These are phyloP conservation scores for Dynastes maya DNA, from an alignment of 2,888 invertebrate genomes.

Conservation along the genomic window DNA sequence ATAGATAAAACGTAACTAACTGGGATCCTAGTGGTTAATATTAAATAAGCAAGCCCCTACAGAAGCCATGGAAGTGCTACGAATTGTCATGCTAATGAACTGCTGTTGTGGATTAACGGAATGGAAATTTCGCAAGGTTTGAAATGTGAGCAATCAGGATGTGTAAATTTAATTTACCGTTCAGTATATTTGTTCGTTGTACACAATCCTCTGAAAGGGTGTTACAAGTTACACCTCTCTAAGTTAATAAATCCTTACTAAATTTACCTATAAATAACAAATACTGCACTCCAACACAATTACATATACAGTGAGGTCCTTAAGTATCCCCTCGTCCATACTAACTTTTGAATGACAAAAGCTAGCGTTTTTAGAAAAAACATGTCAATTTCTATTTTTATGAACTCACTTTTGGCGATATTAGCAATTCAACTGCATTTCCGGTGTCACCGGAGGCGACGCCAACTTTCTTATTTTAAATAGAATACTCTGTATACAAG, in stretches of 20 bases:
- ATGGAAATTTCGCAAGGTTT: slow-evolving; percentile 21
- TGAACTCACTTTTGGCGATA: too few relatives aligned
- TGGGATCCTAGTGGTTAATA: not conserved
- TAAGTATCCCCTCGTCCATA: too few relatives aligned
- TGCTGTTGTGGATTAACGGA: slow-evolving; percentile 21
- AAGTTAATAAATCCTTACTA: slow-evolving; percentile 14
- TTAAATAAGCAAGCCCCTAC: not conserved
- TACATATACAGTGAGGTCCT: too few relatives aligned
- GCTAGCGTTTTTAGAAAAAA: too few relatives aligned
- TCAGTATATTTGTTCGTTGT: slow-evolving; percentile 25
- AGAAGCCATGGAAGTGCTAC: slow-evolving; percentile 6
- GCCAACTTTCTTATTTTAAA: too few relatives aligned
- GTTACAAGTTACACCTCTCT: slow-evolving; percentile 4
- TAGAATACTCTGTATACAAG: too few relatives aligned
- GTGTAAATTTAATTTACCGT: slow-evolving; percentile 39
- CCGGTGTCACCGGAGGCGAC: too few relatives aligned
- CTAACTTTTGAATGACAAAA: too few relatives aligned
- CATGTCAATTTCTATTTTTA: too few relatives aligned
- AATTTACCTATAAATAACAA: slow-evolving; percentile 19
- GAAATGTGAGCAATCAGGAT: slow-evolving; percentile 30
- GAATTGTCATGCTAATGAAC: slow-evolving; percentile 32
- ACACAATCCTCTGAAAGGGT: slow-evolving; percentile 18
- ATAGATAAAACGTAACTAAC: too few relatives aligned
- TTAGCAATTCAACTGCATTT: too few relatives aligned
- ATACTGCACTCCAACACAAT: not conserved